A percentile compares a stretch with the other conserved stretches of the same genome.
Conservation (phyloP, 2,888 invertebrate genomes). For the Priocnemis perturbator region DNA sequence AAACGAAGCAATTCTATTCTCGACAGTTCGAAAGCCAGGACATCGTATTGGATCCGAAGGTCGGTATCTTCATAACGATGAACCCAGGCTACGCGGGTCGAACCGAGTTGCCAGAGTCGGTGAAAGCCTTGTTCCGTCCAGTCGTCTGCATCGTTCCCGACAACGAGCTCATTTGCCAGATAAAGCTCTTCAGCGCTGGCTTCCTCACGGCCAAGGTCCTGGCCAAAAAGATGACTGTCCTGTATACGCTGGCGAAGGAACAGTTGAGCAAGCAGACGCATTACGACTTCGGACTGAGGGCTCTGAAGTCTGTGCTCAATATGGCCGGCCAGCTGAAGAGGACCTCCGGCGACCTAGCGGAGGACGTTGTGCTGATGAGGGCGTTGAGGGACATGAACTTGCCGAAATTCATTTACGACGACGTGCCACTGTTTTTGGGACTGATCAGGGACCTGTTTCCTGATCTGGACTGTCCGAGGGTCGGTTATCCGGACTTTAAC, state of each 20-base stretch:
- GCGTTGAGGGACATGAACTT: constrained; percentile 94
- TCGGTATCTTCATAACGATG: constrained; percentile 97
- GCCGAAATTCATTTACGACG: constrained; percentile 94
- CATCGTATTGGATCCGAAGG: constrained; percentile 88
- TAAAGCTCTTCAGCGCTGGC: constrained; percentile 94
- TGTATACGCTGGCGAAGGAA: constrained; percentile 90
- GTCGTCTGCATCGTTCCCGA: constrained; percentile 96
- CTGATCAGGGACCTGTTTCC: constrained; percentile 93
- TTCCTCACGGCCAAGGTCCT: constrained; percentile 92
- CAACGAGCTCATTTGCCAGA: constrained; percentile 92
- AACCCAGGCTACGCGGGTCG: constrained; percentile 95
- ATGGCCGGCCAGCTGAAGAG: constrained; percentile 94
- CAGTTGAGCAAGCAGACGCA: constrained; percentile 95
- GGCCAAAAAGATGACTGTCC: constrained; percentile 95
- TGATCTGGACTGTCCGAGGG: constrained; percentile 91
- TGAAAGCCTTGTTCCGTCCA: constrained; percentile 93
- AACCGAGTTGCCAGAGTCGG: constrained; percentile 93
- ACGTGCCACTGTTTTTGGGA: constrained; percentile 92
- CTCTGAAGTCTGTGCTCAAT: constrained; percentile 91
- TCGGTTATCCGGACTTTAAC: constrained; percentile 91
- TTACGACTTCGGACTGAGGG: constrained; percentile 95
- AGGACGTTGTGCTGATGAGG: constrained; percentile 92
- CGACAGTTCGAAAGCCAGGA: constrained; percentile 89
- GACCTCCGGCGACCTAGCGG: constrained; percentile 86
- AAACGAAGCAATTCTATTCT: too few species aligned